Conservation (phyloP, 2,113 vertebrate species). For the Aptenodytes patagonicus region DNA sequence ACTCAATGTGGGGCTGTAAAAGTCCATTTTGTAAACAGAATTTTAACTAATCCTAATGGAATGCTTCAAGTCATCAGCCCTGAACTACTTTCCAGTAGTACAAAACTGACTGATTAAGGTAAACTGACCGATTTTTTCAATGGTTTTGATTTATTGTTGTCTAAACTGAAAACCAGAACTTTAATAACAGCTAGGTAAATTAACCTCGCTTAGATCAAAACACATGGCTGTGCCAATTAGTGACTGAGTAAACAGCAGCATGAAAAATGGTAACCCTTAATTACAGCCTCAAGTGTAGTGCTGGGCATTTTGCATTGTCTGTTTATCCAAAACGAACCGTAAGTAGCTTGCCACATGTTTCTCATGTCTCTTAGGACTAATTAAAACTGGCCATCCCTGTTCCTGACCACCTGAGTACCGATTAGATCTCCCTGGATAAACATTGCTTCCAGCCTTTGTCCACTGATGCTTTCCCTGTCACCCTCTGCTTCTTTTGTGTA, state of each 20-base stretch:
- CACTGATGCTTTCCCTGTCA: not conserved
- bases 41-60: not conserved
- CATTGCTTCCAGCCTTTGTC: not conserved
- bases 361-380: conserved; percentile 38
- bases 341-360: conserved; percentile 30
- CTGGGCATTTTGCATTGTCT: not conserved
- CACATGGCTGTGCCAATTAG: not conserved
- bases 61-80: not conserved
- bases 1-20: not conserved
- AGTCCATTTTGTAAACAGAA: not conserved
- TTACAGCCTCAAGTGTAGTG: not conserved
- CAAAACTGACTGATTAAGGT: not conserved
- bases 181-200: not conserved
- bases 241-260: not conserved
- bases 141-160: not conserved
- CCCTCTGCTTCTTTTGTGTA: not conserved
- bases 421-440: conserved; percentile 12
- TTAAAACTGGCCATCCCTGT: conserved; percentile 18
- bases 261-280: conserved; percentile 27
- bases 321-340: conserved; percentile 24
- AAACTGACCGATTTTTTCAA: not conserved
- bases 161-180: not conserved
- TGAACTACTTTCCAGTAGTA: not conserved
- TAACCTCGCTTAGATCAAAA: not conserved
- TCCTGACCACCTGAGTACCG: not conserved